Base-by-base conservation (phyloP, 2,888 invertebrate genomes). In the Habrosyne pyritoides region DNA sequence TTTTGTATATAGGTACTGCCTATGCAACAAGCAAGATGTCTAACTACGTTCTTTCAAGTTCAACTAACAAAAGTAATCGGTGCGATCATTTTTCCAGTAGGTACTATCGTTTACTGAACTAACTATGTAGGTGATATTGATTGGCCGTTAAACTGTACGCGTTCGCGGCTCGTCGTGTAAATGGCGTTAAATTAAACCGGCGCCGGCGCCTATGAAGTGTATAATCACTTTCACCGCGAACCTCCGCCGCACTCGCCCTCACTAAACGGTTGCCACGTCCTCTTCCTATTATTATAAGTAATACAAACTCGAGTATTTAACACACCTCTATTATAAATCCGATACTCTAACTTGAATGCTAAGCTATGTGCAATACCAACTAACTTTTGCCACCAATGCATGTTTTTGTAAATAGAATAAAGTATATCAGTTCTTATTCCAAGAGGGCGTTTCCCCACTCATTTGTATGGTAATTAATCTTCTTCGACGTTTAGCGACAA, bases 391-490 rank as follows among this genome's bases (percentile, higher is more conserved):
- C 47, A 54, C 18, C 12, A 28, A 28, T 49, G 22, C 33, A 36
- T 2, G 6, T n/a, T n/a, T 33, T 33, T 2, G 10, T 33, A 33
- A 33, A n/a, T 33, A 63, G 28, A 55, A 53, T 60, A 56, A 59
- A 63, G 61, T 64, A 64, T 54, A 59, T 56, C 56, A 65, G 62
- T 67, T 60, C 63, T 73, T 69, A 67, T 62, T 60, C 58, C 62
- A 54, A 50, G 66, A 56, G 66, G 52, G 67, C 64, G 42, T 65
- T 65, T 71, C 57, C 59, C 67, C 62, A 70, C 79, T 80, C 71
- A 84, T 86, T 86, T 83, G 74, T 77, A 78, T 79, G 76, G 74
- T 84, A 85, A 87, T 87, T 88, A 88, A 87, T 88, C 84, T 86
- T 83, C 75, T 84, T 85, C 82, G 86, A 82, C 82, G 78, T 83